These are phyloP conservation scores for Cosmopolites sordidus DNA, from an alignment of 2,888 invertebrate species.

Conservation along the genomic window DNA sequence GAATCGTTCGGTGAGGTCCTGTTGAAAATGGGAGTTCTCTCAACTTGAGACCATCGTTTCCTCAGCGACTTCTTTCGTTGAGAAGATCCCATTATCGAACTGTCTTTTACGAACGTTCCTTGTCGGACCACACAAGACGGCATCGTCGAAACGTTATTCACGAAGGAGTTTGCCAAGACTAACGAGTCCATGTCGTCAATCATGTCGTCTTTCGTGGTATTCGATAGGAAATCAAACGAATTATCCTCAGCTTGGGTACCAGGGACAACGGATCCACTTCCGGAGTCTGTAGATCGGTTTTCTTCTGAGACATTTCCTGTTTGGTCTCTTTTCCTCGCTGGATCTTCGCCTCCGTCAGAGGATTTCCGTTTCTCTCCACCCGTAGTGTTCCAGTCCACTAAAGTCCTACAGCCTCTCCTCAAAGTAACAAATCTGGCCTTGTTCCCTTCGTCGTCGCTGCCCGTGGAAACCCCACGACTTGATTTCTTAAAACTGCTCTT, in stretches of 20 bases:
- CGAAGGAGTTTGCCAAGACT: constrained; percentile 3
- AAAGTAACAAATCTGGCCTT: constrained; percentile 1
- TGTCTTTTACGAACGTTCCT: constrained; percentile 4
- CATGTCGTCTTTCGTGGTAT: background rate
- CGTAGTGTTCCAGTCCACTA: constrained; percentile 3
- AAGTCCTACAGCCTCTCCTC: background rate
- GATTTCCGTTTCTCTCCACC: no score
- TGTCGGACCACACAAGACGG: background rate
- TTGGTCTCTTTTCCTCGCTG: no score
- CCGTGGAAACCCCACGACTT: background rate
- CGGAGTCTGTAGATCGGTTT: no score
- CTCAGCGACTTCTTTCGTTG: constrained; percentile 2
- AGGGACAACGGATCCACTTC: no score
- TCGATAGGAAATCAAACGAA: background rate
- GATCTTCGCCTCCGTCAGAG: no score
- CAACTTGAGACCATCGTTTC: constrained; percentile 11
- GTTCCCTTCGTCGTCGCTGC: background rate
- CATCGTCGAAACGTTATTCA: background rate
- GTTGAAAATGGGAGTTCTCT: constrained; percentile 11
- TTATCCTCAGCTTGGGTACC: background rate
- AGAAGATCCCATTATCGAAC: background rate
- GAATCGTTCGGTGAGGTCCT: no score
- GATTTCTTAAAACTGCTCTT: constrained; percentile 5
- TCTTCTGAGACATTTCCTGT: no score
- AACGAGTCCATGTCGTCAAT: constrained; percentile 6